Evolutionary conservation across 2,888 invertebrate species (phyloP).

Genomic region (Tenthredo notha): DNA sequence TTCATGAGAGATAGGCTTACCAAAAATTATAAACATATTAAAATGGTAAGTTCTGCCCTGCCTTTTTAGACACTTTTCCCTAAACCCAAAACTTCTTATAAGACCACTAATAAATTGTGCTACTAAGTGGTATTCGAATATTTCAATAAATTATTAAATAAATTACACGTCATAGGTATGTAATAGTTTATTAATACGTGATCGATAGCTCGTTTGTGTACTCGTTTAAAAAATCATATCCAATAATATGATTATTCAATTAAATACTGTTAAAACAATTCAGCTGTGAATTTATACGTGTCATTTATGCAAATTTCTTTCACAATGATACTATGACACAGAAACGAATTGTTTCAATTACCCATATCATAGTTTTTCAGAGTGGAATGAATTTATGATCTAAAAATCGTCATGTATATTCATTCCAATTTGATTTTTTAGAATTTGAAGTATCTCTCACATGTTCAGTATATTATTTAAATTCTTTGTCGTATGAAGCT

Average conservation of each 20-base stretch:
- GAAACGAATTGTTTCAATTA: slow-evolving; percentile 28
- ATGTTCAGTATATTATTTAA: not conserved
- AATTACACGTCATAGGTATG: slow-evolving; percentile 26
- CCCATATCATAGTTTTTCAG: not conserved
- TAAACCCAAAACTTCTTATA: not conserved
- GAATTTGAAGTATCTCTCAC: not conserved
- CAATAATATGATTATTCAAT: slow-evolving; percentile 19
- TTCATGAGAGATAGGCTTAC: slow-evolving; percentile 36
- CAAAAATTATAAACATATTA: slow-evolving; percentile 36
- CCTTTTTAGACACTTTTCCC: slow-evolving; percentile 35
- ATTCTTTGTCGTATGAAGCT: not conserved
- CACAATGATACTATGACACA: not conserved
- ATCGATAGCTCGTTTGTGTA: slow-evolving; percentile 40
- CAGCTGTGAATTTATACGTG: not conserved
- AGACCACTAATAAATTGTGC: slow-evolving; percentile 17
- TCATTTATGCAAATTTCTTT: not conserved
- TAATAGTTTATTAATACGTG: slow-evolving; percentile 20
- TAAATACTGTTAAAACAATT: not conserved
- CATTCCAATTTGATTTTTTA: not conserved
- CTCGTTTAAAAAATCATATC: slow-evolving; percentile 36
- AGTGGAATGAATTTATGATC: not conserved
- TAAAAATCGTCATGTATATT: not conserved
- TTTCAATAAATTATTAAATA: slow-evolving; percentile 25
- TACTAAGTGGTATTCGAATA: slow-evolving; percentile 13
- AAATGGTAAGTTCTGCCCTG: slow-evolving; percentile 34